A percentile compares a stretch with the other conserved stretches of the same genome.
Evolutionary conservation across 2,113 vertebrate genomes (phyloP).

Genomic region (Cynoglossus semilaevis): DNA sequence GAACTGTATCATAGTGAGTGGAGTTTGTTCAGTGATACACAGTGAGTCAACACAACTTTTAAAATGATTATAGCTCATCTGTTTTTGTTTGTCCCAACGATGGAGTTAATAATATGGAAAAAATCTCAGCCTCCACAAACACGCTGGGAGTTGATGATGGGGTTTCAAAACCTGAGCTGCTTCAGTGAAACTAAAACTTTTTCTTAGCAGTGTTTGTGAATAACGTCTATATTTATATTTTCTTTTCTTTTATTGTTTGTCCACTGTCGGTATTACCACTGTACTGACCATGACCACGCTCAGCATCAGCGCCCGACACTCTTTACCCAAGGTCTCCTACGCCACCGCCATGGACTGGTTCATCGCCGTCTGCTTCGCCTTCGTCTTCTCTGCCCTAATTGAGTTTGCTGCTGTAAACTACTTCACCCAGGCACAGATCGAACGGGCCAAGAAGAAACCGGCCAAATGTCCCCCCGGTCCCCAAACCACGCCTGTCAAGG

Average conservation of each 20-base stretch:
- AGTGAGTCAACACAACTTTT: no score
- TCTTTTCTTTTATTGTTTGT: conserved; percentile 5
- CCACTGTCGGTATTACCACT: conserved; percentile 90
- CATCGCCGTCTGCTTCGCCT: conserved; percentile 98
- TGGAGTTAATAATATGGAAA: no score
- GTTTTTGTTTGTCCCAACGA: no score
- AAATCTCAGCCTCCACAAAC: no score
- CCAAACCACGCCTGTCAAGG: conserved; percentile 76
- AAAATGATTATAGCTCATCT: no score
- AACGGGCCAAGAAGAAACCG: conserved; percentile 88
- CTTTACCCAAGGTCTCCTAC: conserved; percentile 97
- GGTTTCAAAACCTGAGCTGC: no score
- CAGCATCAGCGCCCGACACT: conserved; percentile 98
- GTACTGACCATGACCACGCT: conserved; percentile 98
- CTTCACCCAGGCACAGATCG: conserved; percentile 90
- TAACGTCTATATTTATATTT: no score
- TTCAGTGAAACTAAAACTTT: no score
- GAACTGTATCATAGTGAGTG: no score
- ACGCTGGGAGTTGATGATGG: no score
- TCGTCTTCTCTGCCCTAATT: conserved; percentile 98
- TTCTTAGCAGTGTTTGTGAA: no score
- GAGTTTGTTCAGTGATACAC: no score
- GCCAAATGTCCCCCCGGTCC: conserved; percentile 80
- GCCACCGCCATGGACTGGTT: conserved; percentile 99
- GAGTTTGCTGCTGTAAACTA: conserved; percentile 99